Percentiles rank a stretch among this genome's conserved stretches.
Evolutionary conservation across 2,113 vertebrate species (phyloP).

Genomic region (Petromus typicus): DNA sequence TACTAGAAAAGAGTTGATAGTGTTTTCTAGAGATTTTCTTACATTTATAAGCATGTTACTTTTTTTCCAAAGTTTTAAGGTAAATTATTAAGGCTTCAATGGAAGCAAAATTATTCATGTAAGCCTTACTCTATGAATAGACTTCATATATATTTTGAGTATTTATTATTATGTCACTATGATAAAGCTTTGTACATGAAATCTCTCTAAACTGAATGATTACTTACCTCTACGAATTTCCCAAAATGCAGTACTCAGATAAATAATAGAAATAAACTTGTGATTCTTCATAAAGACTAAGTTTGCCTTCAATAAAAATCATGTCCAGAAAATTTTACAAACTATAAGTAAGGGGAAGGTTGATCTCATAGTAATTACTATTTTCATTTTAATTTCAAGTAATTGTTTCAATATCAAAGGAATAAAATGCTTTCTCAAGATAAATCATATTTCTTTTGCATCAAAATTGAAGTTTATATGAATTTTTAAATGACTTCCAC

Average conservation of each 20-base stretch:
- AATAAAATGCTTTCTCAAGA: not conserved
- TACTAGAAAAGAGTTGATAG: not conserved
- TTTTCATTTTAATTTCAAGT: no score
- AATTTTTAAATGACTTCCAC: not conserved
- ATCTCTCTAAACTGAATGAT: not conserved
- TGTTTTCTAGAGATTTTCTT: not conserved
- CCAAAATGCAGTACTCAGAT: slow-evolving; percentile 10
- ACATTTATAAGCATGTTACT: not conserved
- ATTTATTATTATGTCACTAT: not conserved
- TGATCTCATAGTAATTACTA: not conserved
- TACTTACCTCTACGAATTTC: not conserved
- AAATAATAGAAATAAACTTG: slow-evolving; percentile 10
- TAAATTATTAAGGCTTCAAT: not conserved
- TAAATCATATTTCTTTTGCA: slow-evolving; percentile 1
- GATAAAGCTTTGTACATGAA: not conserved
- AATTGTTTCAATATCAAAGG: not conserved
- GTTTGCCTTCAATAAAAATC: not conserved
- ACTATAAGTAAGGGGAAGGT: not conserved
- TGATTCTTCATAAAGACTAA: not conserved
- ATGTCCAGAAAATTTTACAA: not conserved
- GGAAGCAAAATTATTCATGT: not conserved
- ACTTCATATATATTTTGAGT: not conserved
- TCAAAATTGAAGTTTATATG: slow-evolving; percentile 7
- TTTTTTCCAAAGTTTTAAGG: not conserved
- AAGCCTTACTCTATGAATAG: not conserved